Percentiles rank a stretch among this genome's conserved stretches.
Evolutionary conservation across 2,888 invertebrate genomes (phyloP).

Genomic region (Blera fallax): DNA sequence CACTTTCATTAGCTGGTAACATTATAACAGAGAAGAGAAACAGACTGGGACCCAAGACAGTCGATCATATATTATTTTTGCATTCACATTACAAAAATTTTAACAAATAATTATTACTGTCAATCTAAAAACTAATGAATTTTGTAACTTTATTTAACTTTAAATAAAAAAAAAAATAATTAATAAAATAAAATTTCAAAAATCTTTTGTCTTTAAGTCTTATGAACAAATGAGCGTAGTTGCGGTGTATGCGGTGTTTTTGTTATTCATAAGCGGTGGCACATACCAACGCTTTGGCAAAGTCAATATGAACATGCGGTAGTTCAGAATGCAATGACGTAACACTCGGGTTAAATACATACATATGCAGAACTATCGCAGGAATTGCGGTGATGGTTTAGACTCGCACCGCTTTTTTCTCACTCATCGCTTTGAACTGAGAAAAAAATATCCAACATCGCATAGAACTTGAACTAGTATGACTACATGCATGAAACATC

Average conservation of each 20-base stretch:
- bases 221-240: neutral
- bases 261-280: neutral
- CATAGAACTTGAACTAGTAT: too few species aligned
- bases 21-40: conserved; percentile 53
- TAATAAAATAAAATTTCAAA: neutral
- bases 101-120: conserved; percentile 25
- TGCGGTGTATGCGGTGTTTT: neutral
- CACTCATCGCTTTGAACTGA: too few species aligned
- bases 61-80: conserved; percentile 61
- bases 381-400: neutral
- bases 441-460: too few species aligned
- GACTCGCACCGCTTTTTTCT: too few species aligned
- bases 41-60: conserved; percentile 46
- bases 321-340: neutral
- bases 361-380: neutral
- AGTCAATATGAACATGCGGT: too few species aligned
- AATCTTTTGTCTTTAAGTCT: neutral
- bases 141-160: neutral
- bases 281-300: too few species aligned
- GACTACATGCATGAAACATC: too few species aligned
- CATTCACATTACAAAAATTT: conserved; percentile 35
- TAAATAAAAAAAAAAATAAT: neutral
- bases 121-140: neutral
- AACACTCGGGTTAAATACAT: neutral
- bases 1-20: neutral